Evolutionary conservation across 2,113 vertebrate genomes (phyloP).

Genomic region (Zapus hudsonius): DNA sequence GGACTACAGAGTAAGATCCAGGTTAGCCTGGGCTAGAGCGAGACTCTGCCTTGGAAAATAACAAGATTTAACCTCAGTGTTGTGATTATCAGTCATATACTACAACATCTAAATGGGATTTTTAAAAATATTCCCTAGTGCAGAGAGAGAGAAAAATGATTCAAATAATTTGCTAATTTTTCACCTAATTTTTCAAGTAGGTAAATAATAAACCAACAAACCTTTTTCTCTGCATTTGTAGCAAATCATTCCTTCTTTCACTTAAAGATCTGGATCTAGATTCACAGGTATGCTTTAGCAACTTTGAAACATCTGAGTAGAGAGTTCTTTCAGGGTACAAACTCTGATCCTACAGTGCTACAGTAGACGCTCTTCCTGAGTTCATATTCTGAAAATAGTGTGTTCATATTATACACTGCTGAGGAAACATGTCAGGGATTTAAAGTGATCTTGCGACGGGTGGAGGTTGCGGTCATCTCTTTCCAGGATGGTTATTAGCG

Average conservation of each 20-base stretch:
- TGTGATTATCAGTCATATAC: not conserved
- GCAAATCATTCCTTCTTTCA: slow-evolving; percentile 52
- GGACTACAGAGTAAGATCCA: too few species aligned
- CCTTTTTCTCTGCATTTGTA: slow-evolving; percentile 49
- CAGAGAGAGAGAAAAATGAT: slow-evolving; percentile 37
- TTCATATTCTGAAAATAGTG: slow-evolving; percentile 29
- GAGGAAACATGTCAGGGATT: slow-evolving; percentile 32
- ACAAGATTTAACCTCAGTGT: not conserved
- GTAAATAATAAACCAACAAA: slow-evolving; percentile 13
- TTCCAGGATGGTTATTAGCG: slow-evolving; percentile 41
- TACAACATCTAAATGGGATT: not conserved
- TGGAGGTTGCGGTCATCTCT: not conserved
- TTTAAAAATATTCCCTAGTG: not conserved
- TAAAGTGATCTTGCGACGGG: not conserved
- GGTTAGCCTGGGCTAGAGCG: too few species aligned
- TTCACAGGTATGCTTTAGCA: slow-evolving; percentile 54
- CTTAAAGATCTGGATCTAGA: slow-evolving; percentile 42
- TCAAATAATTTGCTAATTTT: slow-evolving; percentile 41
- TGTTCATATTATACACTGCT: not conserved
- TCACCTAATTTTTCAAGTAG: slow-evolving; percentile 24
- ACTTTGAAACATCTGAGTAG: slow-evolving; percentile 37
- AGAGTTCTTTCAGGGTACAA: slow-evolving; percentile 46
- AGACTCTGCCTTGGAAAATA: not conserved
- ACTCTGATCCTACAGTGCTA: slow-evolving; percentile 27
- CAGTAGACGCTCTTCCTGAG: not conserved